Conservation (phyloP, 1,140 invertebrate species). For the Calosoma granatense region DNA sequence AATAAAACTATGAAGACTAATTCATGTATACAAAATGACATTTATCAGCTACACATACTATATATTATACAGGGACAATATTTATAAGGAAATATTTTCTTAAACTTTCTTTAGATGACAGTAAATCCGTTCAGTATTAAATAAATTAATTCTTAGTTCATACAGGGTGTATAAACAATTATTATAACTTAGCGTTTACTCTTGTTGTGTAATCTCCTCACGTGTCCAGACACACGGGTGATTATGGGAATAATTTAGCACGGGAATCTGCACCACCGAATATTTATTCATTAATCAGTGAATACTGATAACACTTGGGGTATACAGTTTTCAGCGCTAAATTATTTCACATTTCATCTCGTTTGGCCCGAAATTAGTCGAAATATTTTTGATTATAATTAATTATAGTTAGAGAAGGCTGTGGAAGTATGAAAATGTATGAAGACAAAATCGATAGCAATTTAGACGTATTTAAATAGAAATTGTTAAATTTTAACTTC, state of each 20-base stretch:
- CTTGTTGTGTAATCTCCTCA: too few species aligned
- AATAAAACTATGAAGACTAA: constrained; percentile 3
- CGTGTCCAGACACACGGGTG: too few species aligned
- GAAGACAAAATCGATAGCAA: not conserved
- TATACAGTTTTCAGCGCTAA: too few species aligned
- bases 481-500: not conserved
- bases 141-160: constrained; percentile 3
- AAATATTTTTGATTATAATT: constrained; percentile 2
- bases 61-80: not conserved
- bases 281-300: not conserved
- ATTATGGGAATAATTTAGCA: too few species aligned
- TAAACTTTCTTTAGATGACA: constrained; percentile 1
- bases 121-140: constrained; percentile 9
- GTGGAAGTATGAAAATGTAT: not conserved
- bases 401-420: not conserved
- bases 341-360: too few species aligned
- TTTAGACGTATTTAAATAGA: not conserved
- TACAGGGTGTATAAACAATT: constrained; percentile 1
- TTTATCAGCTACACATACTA: not conserved
- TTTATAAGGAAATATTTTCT: not conserved
- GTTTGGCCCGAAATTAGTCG: not conserved
- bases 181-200: not conserved
- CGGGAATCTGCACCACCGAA: not conserved
- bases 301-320: not conserved
- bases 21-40: constrained; percentile 6